A percentile compares a stretch with the other conserved stretches of the same genome.
These are phyloP conservation scores for Trilocha varians DNA, from an alignment of 2,888 invertebrate genomes.

Conservation along the genomic window DNA sequence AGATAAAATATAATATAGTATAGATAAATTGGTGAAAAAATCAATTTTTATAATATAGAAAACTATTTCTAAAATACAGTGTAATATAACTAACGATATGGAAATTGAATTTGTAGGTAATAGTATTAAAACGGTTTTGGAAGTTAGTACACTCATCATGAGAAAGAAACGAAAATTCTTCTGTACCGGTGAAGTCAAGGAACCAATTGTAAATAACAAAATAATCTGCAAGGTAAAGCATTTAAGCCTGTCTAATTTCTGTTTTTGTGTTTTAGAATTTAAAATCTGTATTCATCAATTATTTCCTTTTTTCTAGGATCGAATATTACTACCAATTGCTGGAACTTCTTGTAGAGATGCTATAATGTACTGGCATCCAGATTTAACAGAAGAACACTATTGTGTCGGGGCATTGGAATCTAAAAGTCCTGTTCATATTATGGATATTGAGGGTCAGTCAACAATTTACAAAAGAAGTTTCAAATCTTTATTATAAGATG, in stretches of 20 bases:
- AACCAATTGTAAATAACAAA: slow-evolving; percentile 66
- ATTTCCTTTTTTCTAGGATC: slow-evolving; percentile 31
- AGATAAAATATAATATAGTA: no score
- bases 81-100: no score
- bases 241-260: no score
- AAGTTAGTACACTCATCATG: slow-evolving; percentile 62
- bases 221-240: slow-evolving; percentile 66
- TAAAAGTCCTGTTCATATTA: slow-evolving; percentile 51
- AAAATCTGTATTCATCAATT: neutral
- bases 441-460: slow-evolving; percentile 53
- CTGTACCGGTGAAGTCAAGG: slow-evolving; percentile 64
- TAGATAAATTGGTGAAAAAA: no score
- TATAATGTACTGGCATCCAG: slow-evolving; percentile 67
- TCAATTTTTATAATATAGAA: no score
- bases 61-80: no score
- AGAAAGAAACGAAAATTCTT: slow-evolving; percentile 64
- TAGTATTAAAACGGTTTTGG: slow-evolving; percentile 62
- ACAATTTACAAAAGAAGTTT: neutral
- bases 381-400: slow-evolving; percentile 61
- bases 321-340: slow-evolving; percentile 60
- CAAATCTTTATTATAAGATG: neutral
- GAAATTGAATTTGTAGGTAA: slow-evolving; percentile 41
- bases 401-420: slow-evolving; percentile 63
- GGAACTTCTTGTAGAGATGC: slow-evolving; percentile 62
- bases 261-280: no score